Conservation (phyloP, 2,797 vertebrate species). For the Naso thynnoides region DNA sequence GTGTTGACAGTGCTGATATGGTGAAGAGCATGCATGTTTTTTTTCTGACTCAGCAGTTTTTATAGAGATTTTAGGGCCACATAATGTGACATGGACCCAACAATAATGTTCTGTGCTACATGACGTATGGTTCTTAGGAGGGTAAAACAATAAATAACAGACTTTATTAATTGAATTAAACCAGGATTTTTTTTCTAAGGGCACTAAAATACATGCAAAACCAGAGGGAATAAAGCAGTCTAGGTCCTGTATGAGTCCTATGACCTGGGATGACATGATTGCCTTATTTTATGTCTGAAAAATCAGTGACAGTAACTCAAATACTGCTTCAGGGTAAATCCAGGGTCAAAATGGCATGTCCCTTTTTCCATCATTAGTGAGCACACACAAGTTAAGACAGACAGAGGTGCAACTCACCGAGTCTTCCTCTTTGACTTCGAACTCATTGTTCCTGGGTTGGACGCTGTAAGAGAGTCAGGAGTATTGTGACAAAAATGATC, state of each 20-base stretch:
- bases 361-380: neutral
- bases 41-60: neutral
- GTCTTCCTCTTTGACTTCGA: constrained; percentile 56
- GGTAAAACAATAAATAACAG: neutral
- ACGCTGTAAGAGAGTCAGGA: constrained; percentile 41
- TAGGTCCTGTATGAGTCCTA: too few relatives aligned
- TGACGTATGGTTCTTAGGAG: neutral
- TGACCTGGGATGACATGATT: too few relatives aligned
- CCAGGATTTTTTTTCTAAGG: too few relatives aligned
- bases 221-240: neutral
- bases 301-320: neutral
- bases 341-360: neutral
- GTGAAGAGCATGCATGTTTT: too few relatives aligned
- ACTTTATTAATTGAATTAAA: neutral
- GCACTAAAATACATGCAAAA: too few relatives aligned
- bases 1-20: too few relatives aligned
- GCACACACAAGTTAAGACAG: neutral
- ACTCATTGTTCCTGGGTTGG: constrained; percentile 63
- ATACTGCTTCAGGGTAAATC: neutral
- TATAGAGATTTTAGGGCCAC: neutral
- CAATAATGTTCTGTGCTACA: neutral
- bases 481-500: too few relatives aligned
- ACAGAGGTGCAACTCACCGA: constrained; percentile 55
- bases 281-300: too few relatives aligned
- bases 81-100: neutral